Evolutionary conservation across 2,113 vertebrate species (phyloP), one percentile per base, ranked within the genome.

Genomic region (Bothrops jararaca): DNA sequence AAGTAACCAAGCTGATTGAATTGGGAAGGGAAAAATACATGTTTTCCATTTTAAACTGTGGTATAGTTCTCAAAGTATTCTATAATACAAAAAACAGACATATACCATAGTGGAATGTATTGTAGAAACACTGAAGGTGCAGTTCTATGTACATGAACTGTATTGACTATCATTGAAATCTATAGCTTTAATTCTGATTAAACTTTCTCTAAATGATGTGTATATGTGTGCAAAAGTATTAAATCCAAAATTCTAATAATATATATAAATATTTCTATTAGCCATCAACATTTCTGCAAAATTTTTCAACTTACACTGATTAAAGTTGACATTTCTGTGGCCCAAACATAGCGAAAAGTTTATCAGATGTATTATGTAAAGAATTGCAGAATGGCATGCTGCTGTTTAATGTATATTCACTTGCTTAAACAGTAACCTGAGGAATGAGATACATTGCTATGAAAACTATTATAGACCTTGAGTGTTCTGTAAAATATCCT

Each of bases 401-500:
- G 1, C 91, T 94, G 85, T 97, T 97, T 97, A 93, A 94, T 95
- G 95, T 96, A 97, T 95, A 94, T 95, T 95, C 96, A 97, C 97
- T 97, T 96, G 96, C 95, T 95, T 97, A 94, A 96, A 93, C 95
- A 96, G 94, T 96, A 97, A 96, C 97, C 92, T 96, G 94, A 95
- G 95, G 90, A 95, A 93, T 96, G 96, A 95, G 92, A 85, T 95
- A 94, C 95, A 88, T 94, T 97, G 93, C 95, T 96, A 69, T 97
- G 95, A 97, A 95, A 97, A 96, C 94, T 96, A 93, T 95, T 96
- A 80, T 89, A 92, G 94, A 96, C 95, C 95, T 96, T 48, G 93
- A 94, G 94, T 96, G 94, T 97, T 97, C 97, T 96, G 92, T 97
- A 97, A 97, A 97, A 96, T 95, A 95, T 86, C 96, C 96, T 95